These are phyloP conservation scores for Colletes gigas DNA, from an alignment of 1,140 invertebrate genomes.

Conservation along the genomic window DNA sequence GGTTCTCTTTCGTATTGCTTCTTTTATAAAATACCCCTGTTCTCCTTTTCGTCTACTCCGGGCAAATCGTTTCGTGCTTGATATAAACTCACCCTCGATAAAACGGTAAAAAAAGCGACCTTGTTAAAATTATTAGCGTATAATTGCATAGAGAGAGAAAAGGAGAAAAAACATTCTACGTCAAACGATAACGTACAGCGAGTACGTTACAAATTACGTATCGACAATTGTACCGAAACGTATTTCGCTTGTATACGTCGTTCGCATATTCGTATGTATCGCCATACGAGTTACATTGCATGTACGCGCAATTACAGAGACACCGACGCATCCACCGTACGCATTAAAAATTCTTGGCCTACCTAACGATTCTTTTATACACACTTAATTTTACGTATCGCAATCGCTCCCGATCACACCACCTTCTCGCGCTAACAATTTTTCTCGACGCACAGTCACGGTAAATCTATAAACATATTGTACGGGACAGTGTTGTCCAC, in stretches of 20 bases:
- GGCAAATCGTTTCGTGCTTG: background rate
- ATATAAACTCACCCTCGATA: background rate
- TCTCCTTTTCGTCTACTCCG: no score
- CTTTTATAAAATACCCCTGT: background rate
- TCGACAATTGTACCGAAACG: conserved; percentile 4
- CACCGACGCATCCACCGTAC: background rate
- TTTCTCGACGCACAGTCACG: conserved; percentile 13
- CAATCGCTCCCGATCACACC: background rate
- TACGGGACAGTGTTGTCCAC: background rate
- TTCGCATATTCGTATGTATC: no score
- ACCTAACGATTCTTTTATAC: conserved; percentile 18
- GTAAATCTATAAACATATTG: conserved; percentile 13
- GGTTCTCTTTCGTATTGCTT: background rate
- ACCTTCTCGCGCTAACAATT: conserved; percentile 26
- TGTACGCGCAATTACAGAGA: background rate
- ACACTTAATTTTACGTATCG: conserved; percentile 13
- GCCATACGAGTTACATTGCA: background rate
- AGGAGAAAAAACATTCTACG: background rate
- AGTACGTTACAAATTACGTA: background rate
- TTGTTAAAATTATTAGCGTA: background rate
- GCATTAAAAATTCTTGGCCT: conserved; percentile 24
- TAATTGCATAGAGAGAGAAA: background rate
- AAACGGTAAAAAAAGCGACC: background rate
- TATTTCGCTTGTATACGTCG: background rate
- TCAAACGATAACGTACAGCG: background rate